phyloP scores from a whole-genome alignment of 2,888 invertebrate genomes.

The Campoplex nolae region DNA sequence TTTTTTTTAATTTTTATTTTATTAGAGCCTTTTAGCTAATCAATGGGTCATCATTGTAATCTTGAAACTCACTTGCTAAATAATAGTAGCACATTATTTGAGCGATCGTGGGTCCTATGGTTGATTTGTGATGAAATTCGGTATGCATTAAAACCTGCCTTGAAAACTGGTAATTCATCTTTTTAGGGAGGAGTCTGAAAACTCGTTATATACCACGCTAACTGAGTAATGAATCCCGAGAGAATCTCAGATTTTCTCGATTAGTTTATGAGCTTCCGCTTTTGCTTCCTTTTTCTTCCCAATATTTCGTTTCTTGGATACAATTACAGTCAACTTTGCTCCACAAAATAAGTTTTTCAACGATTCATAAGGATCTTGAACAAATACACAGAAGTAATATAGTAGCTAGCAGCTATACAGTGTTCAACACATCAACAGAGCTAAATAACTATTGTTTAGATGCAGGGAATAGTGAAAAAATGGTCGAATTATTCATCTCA shows the following conservation, averaged over 20 bases:
- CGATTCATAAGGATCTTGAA: too few species aligned
- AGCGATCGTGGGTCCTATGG: background rate
- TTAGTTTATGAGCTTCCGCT: slow-evolving; percentile 3
- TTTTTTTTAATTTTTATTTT: background rate
- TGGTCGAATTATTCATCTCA: background rate
- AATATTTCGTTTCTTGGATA: background rate
- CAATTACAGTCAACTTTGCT: background rate
- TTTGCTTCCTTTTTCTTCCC: background rate
- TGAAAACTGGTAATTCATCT: slow-evolving; percentile 59
- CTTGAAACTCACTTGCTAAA: background rate
- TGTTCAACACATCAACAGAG: too few species aligned
- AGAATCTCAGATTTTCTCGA: slow-evolving; percentile 16
- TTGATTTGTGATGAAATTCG: slow-evolving; percentile 39
- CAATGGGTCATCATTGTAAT: background rate
- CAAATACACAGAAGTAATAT: too few species aligned
- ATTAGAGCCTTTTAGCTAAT: background rate
- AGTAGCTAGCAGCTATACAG: too few species aligned
- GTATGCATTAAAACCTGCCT: slow-evolving; percentile 48
- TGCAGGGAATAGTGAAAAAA: background rate
- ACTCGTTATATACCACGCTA: slow-evolving; percentile 58
- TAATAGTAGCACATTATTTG: slow-evolving; percentile 30
- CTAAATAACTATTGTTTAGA: too few species aligned
- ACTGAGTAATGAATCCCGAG: slow-evolving; percentile 55
- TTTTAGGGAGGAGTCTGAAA: slow-evolving; percentile 38
- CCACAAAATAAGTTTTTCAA: background rate